These are phyloP conservation scores for Galago senegalensis DNA, from an alignment of 2,797 vertebrate species.

Conservation along the genomic window DNA sequence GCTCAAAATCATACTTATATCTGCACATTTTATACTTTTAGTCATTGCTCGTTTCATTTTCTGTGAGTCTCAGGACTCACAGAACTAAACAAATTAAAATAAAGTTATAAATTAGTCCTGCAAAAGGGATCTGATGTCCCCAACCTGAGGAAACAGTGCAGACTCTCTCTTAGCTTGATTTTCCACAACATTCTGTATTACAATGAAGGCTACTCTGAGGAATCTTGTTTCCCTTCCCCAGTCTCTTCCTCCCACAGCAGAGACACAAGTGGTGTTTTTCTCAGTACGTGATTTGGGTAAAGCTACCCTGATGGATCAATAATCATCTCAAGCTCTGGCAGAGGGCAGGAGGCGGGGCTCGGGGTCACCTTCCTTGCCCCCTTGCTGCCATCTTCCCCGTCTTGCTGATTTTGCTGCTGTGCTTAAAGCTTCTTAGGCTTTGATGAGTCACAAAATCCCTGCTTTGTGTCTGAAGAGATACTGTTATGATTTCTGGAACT, in stretches of 20 bases:
- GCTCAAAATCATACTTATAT: not conserved
- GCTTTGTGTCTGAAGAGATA: not conserved
- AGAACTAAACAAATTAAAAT: not conserved
- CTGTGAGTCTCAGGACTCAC: not conserved
- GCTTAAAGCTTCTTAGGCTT: not conserved
- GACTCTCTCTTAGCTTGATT: not conserved
- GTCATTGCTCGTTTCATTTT: not conserved
- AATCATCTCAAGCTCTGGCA: not conserved
- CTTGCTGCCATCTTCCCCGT: not conserved
- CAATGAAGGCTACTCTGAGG: not conserved
- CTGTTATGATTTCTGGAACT: not conserved
- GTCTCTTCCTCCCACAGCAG: too few relatives aligned
- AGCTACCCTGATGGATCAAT: not conserved
- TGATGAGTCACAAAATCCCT: not conserved
- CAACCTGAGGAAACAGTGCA: not conserved
- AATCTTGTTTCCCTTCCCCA: not conserved
- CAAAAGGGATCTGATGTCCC: not conserved
- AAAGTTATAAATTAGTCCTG: not conserved
- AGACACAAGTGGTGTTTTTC: not conserved
- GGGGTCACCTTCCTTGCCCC: not conserved
- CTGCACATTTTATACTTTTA: not conserved
- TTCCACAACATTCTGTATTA: not conserved
- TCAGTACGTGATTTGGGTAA: not conserved
- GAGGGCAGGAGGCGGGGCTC: not conserved
- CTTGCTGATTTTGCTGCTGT: not conserved